Evolutionary conservation across 2,888 invertebrate genomes (phyloP).

Genomic region (Stenolophus ochropezus): DNA sequence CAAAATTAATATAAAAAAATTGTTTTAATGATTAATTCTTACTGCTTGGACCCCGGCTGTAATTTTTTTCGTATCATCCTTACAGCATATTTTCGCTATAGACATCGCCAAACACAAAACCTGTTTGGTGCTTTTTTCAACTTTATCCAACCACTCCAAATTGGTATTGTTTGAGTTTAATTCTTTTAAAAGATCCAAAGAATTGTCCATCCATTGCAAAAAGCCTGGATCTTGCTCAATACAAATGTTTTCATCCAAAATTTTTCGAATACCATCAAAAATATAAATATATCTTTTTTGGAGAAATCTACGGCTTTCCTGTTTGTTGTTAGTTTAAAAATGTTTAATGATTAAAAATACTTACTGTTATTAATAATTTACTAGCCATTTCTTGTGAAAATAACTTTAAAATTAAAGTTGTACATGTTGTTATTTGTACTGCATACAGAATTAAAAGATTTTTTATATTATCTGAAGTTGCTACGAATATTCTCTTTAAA

Average conservation of each 20-base stretch:
- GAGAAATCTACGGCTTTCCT: constrained; percentile 67
- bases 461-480: constrained; percentile 20
- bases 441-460: constrained; percentile 16
- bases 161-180: constrained; percentile 64
- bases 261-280: constrained; percentile 64
- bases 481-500: constrained; percentile 11
- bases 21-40: constrained; percentile 63
- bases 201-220: constrained; percentile 69
- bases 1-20: not conserved
- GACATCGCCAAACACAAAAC: constrained; percentile 71
- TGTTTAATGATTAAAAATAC: no score
- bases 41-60: constrained; percentile 77
- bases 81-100: constrained; percentile 69
- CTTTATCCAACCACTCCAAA: constrained; percentile 62
- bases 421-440: constrained; percentile 63
- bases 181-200: constrained; percentile 67
- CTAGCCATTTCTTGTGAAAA: constrained; percentile 64
- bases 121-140: constrained; percentile 68
- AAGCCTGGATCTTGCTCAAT: constrained; percentile 66
- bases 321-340: no score
- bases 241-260: constrained; percentile 57
- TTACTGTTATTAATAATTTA: constrained; percentile 62
- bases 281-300: constrained; percentile 65
- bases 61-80: constrained; percentile 71
- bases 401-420: constrained; percentile 63